These are phyloP conservation scores for Carlito syrichta DNA, from an alignment of 2,113 vertebrate species.

Conservation along the genomic window DNA sequence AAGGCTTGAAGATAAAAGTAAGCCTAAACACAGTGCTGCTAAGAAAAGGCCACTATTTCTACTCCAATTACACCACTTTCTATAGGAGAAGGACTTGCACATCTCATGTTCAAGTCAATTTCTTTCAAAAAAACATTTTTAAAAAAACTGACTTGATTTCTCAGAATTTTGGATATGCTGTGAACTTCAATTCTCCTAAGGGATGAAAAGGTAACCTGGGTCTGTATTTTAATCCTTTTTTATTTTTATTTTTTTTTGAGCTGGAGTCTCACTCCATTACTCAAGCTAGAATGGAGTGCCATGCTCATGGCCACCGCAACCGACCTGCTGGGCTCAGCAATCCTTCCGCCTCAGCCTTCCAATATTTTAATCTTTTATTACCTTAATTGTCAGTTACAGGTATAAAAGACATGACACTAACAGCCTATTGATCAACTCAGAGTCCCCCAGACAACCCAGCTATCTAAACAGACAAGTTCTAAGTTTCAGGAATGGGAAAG, in stretches of 20 bases:
- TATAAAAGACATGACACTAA: background rate
- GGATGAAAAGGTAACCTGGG: background rate
- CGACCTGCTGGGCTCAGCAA: too few species aligned
- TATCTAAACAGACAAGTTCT: background rate
- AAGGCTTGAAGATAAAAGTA: background rate
- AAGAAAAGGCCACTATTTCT: background rate
- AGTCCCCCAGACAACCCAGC: background rate
- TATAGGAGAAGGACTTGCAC: background rate
- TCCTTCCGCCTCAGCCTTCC: too few species aligned
- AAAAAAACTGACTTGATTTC: background rate
- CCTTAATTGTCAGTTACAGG: background rate
- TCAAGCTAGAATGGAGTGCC: too few species aligned
- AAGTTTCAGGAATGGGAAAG: background rate
- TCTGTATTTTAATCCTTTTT: too few species aligned
- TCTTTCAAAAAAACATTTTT: too few species aligned
- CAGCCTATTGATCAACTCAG: background rate
- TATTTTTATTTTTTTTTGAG: too few species aligned
- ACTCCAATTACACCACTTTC: background rate
- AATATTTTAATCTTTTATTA: background rate
- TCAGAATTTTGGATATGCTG: background rate
- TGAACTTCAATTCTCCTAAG: background rate
- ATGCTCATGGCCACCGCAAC: too few species aligned
- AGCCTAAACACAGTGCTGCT: background rate
- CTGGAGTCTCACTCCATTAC: too few species aligned
- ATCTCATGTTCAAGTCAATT: too few species aligned